Evolutionary conservation across 2,888 invertebrate species (phyloP).

Genomic region (Nipponacmea schrenckii): DNA sequence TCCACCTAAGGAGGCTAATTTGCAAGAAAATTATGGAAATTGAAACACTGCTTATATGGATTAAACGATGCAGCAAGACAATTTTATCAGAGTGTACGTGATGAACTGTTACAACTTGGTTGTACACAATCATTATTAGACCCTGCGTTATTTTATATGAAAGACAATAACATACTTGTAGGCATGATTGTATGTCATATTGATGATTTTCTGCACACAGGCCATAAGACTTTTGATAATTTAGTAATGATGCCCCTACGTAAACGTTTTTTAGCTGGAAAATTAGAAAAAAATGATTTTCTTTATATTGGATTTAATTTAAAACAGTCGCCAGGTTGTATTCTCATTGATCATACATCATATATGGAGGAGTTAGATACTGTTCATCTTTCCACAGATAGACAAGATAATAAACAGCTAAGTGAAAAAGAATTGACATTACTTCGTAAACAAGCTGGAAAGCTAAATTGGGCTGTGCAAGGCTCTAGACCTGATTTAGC

Average conservation of each 20-base stretch:
- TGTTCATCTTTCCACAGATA: background rate
- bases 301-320: background rate
- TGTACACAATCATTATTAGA: background rate
- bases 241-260: background rate
- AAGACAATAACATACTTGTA: background rate
- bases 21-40: conserved; percentile 22
- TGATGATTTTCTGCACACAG: conserved; percentile 1
- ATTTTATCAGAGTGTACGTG: conserved; percentile 23
- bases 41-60: conserved; percentile 26
- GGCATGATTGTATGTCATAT: background rate
- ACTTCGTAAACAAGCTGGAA: background rate
- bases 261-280: background rate
- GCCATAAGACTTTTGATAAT: background rate
- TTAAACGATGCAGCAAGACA: conserved; percentile 27
- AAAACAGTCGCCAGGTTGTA: background rate
- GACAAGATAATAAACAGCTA: background rate
- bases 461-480: background rate
- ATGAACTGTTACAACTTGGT: background rate
- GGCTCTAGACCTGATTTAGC: background rate
- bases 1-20: conserved; percentile 22
- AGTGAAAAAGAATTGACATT: background rate
- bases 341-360: background rate
- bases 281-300: background rate
- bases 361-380: background rate
- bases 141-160: background rate